phyloP scores from a whole-genome alignment of 2,113 vertebrate genomes.

The Psophia crepitans region DNA sequence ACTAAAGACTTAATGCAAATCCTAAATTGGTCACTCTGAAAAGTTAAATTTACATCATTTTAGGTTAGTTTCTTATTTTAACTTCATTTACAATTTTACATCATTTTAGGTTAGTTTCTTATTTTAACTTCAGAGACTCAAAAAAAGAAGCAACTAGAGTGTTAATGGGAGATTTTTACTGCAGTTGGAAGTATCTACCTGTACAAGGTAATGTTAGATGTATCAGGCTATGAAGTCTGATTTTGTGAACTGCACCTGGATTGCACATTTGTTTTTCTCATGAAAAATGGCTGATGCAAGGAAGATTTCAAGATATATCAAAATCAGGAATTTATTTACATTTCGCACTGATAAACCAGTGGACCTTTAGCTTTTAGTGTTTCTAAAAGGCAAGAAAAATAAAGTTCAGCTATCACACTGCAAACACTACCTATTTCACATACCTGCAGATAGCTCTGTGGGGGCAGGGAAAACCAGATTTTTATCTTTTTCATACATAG shows the following conservation, averaged over 20 bases:
- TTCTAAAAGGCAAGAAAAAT: background rate
- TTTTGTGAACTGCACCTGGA: background rate
- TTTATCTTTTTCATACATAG: background rate
- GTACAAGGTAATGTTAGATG: background rate
- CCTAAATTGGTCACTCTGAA: background rate
- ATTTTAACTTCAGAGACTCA: conserved; percentile 19
- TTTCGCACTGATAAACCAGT: background rate
- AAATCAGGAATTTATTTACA: background rate
- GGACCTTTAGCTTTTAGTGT: background rate
- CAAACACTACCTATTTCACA: background rate
- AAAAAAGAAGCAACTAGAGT: background rate
- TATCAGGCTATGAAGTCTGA: background rate
- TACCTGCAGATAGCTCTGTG: background rate
- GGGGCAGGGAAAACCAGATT: background rate
- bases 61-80: background rate
- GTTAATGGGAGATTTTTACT: background rate
- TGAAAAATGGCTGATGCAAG: background rate
- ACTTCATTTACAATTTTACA: background rate
- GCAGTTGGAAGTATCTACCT: background rate
- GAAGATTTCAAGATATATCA: background rate
- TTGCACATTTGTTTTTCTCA: background rate
- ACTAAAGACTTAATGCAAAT: background rate
- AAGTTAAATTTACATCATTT: background rate
- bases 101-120: background rate
- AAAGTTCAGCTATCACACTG: background rate